These are phyloP conservation scores for Xiphias gladius DNA, from an alignment of 2,113 vertebrate genomes.

Conservation along the genomic window DNA sequence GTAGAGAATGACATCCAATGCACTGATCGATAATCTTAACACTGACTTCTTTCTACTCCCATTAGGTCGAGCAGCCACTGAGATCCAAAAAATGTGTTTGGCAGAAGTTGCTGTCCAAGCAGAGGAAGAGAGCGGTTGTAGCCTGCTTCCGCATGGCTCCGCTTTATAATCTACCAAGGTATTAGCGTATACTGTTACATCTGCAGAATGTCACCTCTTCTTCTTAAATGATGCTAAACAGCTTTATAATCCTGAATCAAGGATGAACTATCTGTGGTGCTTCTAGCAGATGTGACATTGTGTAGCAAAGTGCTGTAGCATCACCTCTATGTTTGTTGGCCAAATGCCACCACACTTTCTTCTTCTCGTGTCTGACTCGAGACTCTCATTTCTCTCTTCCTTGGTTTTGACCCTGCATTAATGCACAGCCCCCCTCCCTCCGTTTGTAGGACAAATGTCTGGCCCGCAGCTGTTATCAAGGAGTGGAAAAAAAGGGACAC, in stretches of 20 bases:
- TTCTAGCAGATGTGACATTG: slow-evolving; percentile 8
- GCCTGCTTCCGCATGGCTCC: slow-evolving; percentile 99
- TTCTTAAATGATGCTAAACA: background rate
- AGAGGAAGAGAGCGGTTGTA: slow-evolving; percentile 97
- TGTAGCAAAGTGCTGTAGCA: slow-evolving; percentile 2
- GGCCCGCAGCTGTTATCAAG: slow-evolving; percentile 73
- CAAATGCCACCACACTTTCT: background rate
- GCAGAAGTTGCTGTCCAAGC: slow-evolving; percentile 98
- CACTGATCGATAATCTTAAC: slow-evolving; percentile 9
- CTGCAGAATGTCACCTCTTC: background rate
- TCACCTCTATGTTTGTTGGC: slow-evolving; percentile 19
- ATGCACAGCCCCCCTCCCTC: slow-evolving; percentile 49
- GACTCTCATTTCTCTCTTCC: slow-evolving; percentile 32
- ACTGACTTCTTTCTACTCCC: background rate
- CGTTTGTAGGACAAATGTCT: slow-evolving; percentile 74
- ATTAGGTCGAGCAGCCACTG: slow-evolving; percentile 95
- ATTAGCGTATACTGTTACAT: slow-evolving; percentile 43
- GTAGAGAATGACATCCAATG: background rate
- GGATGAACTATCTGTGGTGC: background rate
- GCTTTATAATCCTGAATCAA: slow-evolving; percentile 2
- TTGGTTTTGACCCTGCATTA: slow-evolving; percentile 70
- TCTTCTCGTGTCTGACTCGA: slow-evolving; percentile 28
- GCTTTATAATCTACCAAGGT: slow-evolving; percentile 97
- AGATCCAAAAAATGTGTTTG: slow-evolving; percentile 98
- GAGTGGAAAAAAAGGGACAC: slow-evolving; percentile 64